Percentiles rank a stretch among this genome's conserved stretches.
phyloP scores from a whole-genome alignment of 1,140 invertebrate genomes.

The Drosophila melanica region DNA sequence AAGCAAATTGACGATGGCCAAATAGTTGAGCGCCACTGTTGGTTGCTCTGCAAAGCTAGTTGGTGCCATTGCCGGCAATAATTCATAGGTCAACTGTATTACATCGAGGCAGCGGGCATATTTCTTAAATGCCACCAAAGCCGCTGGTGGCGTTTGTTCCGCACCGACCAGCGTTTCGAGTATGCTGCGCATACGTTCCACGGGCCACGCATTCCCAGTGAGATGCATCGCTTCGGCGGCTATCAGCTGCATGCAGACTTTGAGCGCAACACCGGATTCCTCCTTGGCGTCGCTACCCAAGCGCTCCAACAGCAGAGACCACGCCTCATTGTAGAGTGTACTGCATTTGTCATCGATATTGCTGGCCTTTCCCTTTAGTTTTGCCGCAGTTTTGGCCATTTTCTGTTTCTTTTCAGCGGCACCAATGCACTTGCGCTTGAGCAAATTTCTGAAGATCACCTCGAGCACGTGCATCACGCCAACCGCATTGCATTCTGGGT shows the following conservation, averaged over 20 bases:
- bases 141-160: conserved; percentile 64
- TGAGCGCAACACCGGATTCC: conserved; percentile 73
- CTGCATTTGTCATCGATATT: conserved; percentile 6
- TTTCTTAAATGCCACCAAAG: conserved; percentile 87
- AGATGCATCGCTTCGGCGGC: conserved; percentile 87
- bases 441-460: conserved; percentile 88
- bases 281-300: conserved; percentile 30
- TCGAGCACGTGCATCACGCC: conserved; percentile 86
- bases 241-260: conserved; percentile 88
- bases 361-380: conserved; percentile 1
- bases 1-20: conserved; percentile 87
- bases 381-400: background rate
- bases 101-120: conserved; percentile 88
- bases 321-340: conserved; percentile 41
- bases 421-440: conserved; percentile 86
- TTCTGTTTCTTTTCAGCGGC: background rate
- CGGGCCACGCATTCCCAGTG: conserved; percentile 79
- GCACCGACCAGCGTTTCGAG: conserved; percentile 86
- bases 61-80: conserved; percentile 85
- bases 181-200: conserved; percentile 85
- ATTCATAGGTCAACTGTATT: conserved; percentile 86
- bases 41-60: conserved; percentile 32
- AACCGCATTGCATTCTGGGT: background rate
- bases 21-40: conserved; percentile 86
- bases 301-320: conserved; percentile 26